Evolutionary conservation across 2,888 invertebrate genomes (phyloP).

Genomic region (Brassicogethes aeneus): DNA sequence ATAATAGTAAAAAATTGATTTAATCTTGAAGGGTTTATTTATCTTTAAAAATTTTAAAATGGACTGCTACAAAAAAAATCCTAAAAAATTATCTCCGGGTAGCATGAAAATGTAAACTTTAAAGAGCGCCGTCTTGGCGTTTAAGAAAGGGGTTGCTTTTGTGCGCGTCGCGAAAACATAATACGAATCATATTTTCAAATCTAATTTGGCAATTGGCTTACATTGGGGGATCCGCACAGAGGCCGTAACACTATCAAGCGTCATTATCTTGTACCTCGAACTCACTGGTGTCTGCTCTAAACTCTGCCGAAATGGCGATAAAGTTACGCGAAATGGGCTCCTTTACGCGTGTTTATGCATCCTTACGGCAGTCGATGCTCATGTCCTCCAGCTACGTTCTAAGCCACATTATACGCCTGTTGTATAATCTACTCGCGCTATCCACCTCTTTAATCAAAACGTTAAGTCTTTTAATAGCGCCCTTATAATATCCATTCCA

Average conservation of each 20-base stretch:
- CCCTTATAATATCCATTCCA: too few relatives aligned
- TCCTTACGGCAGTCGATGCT: constrained; percentile 36
- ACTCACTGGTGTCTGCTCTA: constrained; percentile 33
- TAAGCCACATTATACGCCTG: constrained; percentile 30
- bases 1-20: too few relatives aligned
- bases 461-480: constrained; percentile 17
- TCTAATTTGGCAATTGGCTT: constrained; percentile 28
- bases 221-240: constrained; percentile 17
- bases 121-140: constrained; percentile 3
- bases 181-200: constrained; percentile 28
- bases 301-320: constrained; percentile 38
- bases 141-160: constrained; percentile 3
- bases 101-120: background rate
- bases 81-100: background rate
- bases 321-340: constrained; percentile 41
- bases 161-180: constrained; percentile 21
- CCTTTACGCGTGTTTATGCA: constrained; percentile 42
- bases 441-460: constrained; percentile 31
- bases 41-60: too few relatives aligned
- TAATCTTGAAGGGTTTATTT: too few relatives aligned
- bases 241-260: constrained; percentile 34
- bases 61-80: too few relatives aligned
- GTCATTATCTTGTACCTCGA: constrained; percentile 40
- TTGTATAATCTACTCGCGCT: constrained; percentile 25
- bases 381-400: constrained; percentile 32